These are phyloP conservation scores for Macrophya annulata DNA, from an alignment of 2,888 invertebrate species.

Conservation along the genomic window DNA sequence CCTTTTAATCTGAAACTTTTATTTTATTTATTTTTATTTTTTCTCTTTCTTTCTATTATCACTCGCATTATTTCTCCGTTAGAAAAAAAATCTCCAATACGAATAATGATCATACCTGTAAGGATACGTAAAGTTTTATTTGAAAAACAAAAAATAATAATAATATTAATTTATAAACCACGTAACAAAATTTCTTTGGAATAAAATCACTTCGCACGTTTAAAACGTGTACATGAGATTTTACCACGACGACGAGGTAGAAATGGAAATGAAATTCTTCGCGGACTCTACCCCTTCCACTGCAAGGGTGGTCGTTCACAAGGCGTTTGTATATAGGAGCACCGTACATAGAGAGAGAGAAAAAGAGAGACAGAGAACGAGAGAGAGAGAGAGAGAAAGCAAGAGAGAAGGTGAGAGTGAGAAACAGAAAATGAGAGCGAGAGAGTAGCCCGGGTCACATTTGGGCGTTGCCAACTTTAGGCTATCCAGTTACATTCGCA, in stretches of 20 bases:
- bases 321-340: background rate
- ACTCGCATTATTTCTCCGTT: no score
- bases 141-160: background rate
- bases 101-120: no score
- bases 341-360: conserved; percentile 19
- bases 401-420: background rate
- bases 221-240: background rate
- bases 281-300: conserved; percentile 22
- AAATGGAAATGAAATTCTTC: conserved; percentile 46
- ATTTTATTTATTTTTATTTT: no score
- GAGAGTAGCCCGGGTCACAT: conserved; percentile 65
- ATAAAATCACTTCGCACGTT: background rate
- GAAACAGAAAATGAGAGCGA: conserved; percentile 12
- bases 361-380: background rate
- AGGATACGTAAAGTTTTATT: no score
- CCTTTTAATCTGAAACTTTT: background rate
- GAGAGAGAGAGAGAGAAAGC: background rate
- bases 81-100: no score
- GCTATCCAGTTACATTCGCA: conserved; percentile 75
- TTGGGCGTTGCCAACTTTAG: conserved; percentile 74
- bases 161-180: background rate
- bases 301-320: conserved; percentile 30
- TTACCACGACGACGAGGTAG: background rate
- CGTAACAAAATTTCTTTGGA: background rate
- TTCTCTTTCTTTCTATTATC: no score